Evolutionary conservation across 2,888 invertebrate genomes (phyloP), one percentile per base, ranked within the genome.

Genomic region (Epistrophe eligans): DNA sequence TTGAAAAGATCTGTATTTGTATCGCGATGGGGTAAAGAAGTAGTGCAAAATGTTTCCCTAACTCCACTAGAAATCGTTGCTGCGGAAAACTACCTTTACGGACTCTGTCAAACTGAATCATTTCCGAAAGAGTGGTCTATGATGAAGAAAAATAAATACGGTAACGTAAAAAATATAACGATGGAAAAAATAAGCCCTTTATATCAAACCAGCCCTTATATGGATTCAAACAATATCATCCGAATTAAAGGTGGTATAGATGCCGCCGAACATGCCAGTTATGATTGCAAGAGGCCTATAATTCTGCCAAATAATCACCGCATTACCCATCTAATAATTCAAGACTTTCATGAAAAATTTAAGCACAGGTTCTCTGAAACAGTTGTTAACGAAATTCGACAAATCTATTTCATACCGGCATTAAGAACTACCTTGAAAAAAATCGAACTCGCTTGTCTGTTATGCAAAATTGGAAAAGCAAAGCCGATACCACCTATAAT

Each of bases 221-320:
- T 77, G 6, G 82, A 88, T 52, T 50, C 70, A 35, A 40, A 77
- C 0, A 71, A 77, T 8, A 9, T 81, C 2, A 50, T 84, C 38
- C 43, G 79, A 2, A 62, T 73, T 32, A 76, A 66, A 72, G 72
- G 79, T 8, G 72, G 84, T 17, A 84, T 72, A 38, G 84, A 84
- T n/a, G 74, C 72, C 55, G 77, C 60, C 1, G 17, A 10, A 43
- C 17, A 19, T n/a, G 13, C 28, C 10, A 15, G 5, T 28, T 7
- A 57, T 32, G 55, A 70, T 40, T 28, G 38, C 7, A 70, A 48
- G 62, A 4, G 58, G 38, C 80, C 79, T n/a, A 76, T 85, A 1
- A 38, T 38, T 10, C 10, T 38, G 10, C 38, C 38, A 38, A 38
- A 38, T 10, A 38, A 10, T 4, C 73, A 84, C 48, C 5, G 43